Evolutionary conservation across 2,888 invertebrate genomes (phyloP).

Genomic region (Nomada flava): DNA sequence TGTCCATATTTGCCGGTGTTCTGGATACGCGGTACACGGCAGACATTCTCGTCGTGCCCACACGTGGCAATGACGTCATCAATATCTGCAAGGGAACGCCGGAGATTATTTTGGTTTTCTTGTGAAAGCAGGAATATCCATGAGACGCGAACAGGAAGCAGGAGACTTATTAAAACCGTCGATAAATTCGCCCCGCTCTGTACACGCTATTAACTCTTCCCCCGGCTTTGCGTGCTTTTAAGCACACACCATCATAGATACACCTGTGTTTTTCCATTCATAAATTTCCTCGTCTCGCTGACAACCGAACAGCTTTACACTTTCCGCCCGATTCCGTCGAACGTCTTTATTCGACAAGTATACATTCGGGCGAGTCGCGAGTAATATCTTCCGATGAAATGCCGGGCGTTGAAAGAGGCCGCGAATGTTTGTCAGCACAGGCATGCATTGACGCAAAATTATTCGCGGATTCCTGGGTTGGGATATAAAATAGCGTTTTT

Average conservation of each 20-base stretch:
- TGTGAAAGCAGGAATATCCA: conserved; percentile 5
- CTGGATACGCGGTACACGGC: conserved; percentile 19
- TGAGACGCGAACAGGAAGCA: not conserved
- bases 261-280: conserved; percentile 25
- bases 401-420: not conserved
- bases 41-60: conserved; percentile 48
- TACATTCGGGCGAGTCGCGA: not conserved
- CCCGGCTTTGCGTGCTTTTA: not conserved
- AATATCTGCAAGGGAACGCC: conserved; percentile 46
- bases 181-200: conserved; percentile 20
- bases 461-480: conserved; percentile 5
- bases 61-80: conserved; percentile 62
- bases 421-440: conserved; percentile 3
- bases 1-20: conserved; percentile 62
- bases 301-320: conserved; percentile 35
- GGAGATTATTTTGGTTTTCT: conserved; percentile 49
- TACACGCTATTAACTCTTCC: conserved; percentile 1
- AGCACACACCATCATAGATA: not conserved
- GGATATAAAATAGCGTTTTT: conserved; percentile 6
- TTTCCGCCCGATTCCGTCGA: conserved; percentile 27
- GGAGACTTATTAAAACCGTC: conserved; percentile 5
- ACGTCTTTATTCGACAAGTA: conserved; percentile 37
- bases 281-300: conserved; percentile 27
- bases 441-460: not conserved
- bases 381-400: conserved; percentile 6